Evolutionary conservation across 2,113 vertebrate species (phyloP).

Genomic region (Anolis carolinensis): DNA sequence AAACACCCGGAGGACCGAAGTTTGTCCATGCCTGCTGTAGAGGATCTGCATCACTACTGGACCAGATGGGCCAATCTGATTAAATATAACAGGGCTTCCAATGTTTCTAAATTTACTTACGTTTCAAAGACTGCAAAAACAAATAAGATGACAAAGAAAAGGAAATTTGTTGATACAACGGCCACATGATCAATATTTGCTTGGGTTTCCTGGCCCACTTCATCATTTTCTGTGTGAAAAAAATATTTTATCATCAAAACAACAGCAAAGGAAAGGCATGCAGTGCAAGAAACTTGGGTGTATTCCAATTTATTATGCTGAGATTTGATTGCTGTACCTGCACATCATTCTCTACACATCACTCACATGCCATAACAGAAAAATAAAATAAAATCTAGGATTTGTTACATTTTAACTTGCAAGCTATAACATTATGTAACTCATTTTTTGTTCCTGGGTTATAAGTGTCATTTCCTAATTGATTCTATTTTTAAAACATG

Average conservation of each 20-base stretch:
- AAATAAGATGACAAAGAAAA: constrained; percentile 93
- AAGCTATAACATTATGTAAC: no score
- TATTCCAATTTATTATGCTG: background rate
- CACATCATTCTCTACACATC: no score
- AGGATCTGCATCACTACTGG: background rate
- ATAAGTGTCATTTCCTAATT: no score
- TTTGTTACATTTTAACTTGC: background rate
- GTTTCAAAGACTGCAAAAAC: constrained; percentile 97
- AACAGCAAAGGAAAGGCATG: background rate
- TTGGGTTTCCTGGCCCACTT: constrained; percentile 64
- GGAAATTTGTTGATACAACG: constrained; percentile 86
- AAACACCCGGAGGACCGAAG: no score
- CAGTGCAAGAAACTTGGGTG: background rate
- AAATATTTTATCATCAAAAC: constrained; percentile 15
- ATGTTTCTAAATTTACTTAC: constrained; percentile 75
- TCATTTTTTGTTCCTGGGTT: no score
- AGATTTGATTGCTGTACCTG: background rate
- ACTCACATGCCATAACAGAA: background rate
- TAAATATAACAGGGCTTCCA: background rate
- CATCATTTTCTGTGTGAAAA: constrained; percentile 71
- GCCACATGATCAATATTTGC: constrained; percentile 83
- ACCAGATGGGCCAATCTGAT: background rate
- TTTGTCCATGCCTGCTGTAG: no score
- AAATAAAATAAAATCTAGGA: background rate
- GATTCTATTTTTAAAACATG: no score